A percentile compares a stretch with the other conserved stretches of the same genome.
Evolutionary conservation across 2,888 invertebrate genomes (phyloP).

Genomic region (Patella pellucida): DNA sequence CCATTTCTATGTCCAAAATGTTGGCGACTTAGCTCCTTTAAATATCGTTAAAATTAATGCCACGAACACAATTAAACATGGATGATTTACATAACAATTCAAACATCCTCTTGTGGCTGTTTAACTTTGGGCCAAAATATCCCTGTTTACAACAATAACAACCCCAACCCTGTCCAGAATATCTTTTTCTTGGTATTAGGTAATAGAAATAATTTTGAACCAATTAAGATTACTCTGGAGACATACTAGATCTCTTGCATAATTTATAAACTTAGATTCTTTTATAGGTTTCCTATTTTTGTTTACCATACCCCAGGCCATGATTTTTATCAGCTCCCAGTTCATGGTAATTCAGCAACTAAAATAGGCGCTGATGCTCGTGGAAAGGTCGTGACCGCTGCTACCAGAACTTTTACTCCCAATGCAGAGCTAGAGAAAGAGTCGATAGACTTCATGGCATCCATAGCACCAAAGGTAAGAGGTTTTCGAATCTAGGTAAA

Average conservation of each 20-base stretch:
- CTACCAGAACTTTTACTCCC: slow-evolving; percentile 59
- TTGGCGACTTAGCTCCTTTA: too few relatives aligned
- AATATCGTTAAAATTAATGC: too few relatives aligned
- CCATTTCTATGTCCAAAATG: too few relatives aligned
- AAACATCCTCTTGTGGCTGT: too few relatives aligned
- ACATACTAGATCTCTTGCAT: neutral
- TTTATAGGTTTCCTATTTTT: slow-evolving; percentile 61
- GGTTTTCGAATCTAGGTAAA: too few relatives aligned
- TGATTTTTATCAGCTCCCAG: slow-evolving; percentile 63
- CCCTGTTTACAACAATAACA: too few relatives aligned
- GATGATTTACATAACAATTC: too few relatives aligned
- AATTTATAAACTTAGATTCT: neutral
- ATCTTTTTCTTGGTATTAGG: neutral
- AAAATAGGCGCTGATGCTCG: slow-evolving; percentile 67
- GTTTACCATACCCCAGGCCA: slow-evolving; percentile 53
- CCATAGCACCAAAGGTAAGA: slow-evolving; percentile 58
- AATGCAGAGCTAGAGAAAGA: slow-evolving; percentile 56
- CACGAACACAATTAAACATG: too few relatives aligned
- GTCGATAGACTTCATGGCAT: slow-evolving; percentile 50
- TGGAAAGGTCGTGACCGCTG: slow-evolving; percentile 56
- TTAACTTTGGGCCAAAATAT: too few relatives aligned
- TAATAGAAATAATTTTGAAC: neutral
- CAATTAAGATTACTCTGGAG: neutral
- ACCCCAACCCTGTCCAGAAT: too few relatives aligned
- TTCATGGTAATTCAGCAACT: slow-evolving; percentile 60